Percentiles rank a stretch among this genome's conserved stretches.
Evolutionary conservation across 2,797 vertebrate genomes (phyloP).

Genomic region (Australoheros facetus): DNA sequence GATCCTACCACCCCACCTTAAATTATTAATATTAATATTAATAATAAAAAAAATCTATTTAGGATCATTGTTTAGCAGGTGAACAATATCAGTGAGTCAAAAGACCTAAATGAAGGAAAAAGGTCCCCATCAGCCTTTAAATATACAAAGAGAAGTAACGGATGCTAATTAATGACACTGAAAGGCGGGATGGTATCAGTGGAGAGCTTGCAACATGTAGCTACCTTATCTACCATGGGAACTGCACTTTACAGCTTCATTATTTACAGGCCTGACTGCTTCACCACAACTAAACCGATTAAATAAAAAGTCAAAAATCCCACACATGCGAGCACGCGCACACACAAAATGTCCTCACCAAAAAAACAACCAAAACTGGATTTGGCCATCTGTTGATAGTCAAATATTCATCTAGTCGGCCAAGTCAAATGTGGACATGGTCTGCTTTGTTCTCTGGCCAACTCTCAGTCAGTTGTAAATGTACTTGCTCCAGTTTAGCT

Average conservation of each 20-base stretch:
- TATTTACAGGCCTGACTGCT: too few species aligned
- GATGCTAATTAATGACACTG: background rate
- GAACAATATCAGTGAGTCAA: background rate
- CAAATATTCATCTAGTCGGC: background rate
- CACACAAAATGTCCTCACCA: background rate
- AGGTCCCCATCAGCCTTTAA: background rate
- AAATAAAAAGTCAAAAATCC: background rate
- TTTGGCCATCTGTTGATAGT: background rate
- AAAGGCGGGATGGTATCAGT: background rate
- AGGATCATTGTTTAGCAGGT: background rate
- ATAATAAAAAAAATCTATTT: background rate
- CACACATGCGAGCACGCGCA: background rate
- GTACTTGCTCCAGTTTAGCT: background rate
- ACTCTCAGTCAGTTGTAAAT: background rate
- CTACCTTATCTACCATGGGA: background rate
- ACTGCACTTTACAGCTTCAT: background rate
- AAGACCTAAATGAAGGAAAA: background rate
- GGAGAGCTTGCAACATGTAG: background rate
- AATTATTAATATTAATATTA: background rate
- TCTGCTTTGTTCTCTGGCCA: background rate
- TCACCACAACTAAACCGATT: too few species aligned
- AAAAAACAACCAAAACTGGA: background rate
- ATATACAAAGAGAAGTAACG: background rate
- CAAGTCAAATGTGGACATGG: fast-evolving
- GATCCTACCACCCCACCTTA: background rate